phyloP scores from a whole-genome alignment of 2,113 vertebrate species.

The Ancistrus triradiatus region DNA sequence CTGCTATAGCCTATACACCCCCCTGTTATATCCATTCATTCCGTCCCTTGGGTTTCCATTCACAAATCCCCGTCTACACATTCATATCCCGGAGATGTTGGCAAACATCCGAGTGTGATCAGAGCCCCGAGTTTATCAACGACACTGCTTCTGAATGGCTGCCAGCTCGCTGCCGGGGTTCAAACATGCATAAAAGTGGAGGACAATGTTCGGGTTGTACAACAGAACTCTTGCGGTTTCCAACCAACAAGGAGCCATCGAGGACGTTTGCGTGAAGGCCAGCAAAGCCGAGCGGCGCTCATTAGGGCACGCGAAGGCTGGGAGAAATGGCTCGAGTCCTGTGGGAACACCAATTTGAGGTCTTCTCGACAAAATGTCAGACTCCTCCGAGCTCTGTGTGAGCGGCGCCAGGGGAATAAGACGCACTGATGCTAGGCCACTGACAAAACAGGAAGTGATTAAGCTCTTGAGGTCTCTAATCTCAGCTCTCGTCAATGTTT shows the following conservation, averaged over 20 bases:
- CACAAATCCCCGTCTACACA: not conserved
- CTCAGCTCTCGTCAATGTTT: not conserved
- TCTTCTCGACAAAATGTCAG: conserved; percentile 4
- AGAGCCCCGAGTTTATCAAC: not conserved
- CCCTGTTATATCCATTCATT: not conserved
- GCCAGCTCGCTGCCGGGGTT: conserved; percentile 22
- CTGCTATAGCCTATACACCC: not conserved
- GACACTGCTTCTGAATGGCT: conserved; percentile 37
- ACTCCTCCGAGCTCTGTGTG: not conserved
- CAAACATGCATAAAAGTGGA: conserved; percentile 31
- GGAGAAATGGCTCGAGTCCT: conserved; percentile 8
- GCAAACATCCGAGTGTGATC: not conserved
- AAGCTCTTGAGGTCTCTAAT: not conserved
- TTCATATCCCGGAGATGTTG: not conserved
- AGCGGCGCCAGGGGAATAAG: no score
- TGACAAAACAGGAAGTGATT: conserved; percentile 1
- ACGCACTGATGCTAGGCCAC: no score
- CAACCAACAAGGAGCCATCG: conserved; percentile 24
- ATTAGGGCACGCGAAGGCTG: conserved; percentile 15
- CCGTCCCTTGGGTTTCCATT: not conserved
- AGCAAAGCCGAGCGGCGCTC: not conserved
- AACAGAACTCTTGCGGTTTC: conserved; percentile 1
- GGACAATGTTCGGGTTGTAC: conserved; percentile 16
- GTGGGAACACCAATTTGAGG: conserved; percentile 1
- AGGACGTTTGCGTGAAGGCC: conserved; percentile 5